Conservation (phyloP, 2,888 invertebrate species). For the Halictus quadricinctus region DNA sequence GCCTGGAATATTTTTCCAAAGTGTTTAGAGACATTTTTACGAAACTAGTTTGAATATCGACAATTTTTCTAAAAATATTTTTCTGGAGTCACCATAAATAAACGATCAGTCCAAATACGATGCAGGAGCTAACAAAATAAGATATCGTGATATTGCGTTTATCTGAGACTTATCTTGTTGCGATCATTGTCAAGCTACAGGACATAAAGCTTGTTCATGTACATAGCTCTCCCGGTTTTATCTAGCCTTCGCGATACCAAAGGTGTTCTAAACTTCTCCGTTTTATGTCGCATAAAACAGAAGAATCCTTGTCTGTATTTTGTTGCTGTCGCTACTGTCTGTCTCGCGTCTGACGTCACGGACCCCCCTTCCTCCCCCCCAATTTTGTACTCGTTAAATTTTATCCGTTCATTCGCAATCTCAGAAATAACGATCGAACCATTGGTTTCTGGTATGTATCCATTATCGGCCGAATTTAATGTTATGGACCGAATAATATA, state of each 20-base stretch:
- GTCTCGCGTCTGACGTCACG: neutral
- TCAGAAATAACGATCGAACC: neutral
- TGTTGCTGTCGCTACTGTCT: constrained; percentile 33
- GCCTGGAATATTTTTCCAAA: too few relatives aligned
- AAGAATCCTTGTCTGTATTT: constrained; percentile 9
- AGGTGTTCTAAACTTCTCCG: neutral
- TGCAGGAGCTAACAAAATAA: neutral
- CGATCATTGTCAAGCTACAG: neutral
- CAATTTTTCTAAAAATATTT: too few relatives aligned
- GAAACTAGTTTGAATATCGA: too few relatives aligned
- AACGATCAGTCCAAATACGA: too few relatives aligned
- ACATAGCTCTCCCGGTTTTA: neutral
- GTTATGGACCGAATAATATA: too few relatives aligned
- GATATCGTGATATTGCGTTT: neutral
- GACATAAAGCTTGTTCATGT: neutral
- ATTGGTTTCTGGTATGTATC: neutral
- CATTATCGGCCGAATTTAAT: neutral
- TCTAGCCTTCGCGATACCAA: neutral
- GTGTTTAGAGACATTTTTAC: too few relatives aligned
- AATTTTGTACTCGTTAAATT: neutral
- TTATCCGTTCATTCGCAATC: neutral
- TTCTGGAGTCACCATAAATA: too few relatives aligned
- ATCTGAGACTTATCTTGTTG: neutral
- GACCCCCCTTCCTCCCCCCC: neutral
- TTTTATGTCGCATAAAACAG: neutral